These are phyloP conservation scores for Drosophila nasuta DNA, from an alignment of 1,140 invertebrate genomes.

Conservation along the genomic window DNA sequence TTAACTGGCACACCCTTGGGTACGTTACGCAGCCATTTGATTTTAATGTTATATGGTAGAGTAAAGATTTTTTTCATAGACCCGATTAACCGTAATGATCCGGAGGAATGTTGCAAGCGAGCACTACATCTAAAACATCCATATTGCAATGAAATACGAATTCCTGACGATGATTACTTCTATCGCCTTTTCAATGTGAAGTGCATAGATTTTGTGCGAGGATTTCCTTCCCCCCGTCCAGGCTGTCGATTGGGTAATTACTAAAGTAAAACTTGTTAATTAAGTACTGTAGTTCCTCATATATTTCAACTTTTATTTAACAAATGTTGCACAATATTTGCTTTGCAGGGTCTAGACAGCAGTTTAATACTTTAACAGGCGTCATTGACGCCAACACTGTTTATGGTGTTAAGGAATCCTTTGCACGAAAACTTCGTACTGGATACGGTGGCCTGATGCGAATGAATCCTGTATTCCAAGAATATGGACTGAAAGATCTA, in stretches of 20 bases:
- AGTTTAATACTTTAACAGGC: constrained; percentile 93
- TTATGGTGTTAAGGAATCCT: constrained; percentile 92
- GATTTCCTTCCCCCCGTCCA: constrained; percentile 92
- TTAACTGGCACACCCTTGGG: constrained; percentile 94
- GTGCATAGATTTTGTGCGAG: constrained; percentile 95
- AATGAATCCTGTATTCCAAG: constrained; percentile 95
- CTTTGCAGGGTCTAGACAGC: constrained; percentile 88
- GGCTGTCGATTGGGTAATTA: constrained; percentile 91
- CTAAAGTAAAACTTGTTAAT: not conserved
- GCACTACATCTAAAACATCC: constrained; percentile 92
- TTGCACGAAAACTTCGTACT: constrained; percentile 91
- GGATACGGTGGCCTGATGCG: constrained; percentile 92
- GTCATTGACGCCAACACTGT: constrained; percentile 90
- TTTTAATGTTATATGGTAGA: not conserved
- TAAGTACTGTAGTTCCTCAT: not conserved
- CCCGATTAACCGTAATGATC: constrained; percentile 93
- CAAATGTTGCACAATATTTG: no score
- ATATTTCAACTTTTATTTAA: not conserved
- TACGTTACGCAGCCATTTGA: constrained; percentile 76
- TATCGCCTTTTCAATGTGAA: constrained; percentile 93
- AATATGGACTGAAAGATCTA: constrained; percentile 95
- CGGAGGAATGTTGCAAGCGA: constrained; percentile 94
- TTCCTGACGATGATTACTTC: constrained; percentile 96
- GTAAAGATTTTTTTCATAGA: constrained; percentile 85
- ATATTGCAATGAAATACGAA: constrained; percentile 95